Evolutionary conservation across 1,140 invertebrate species (phyloP), one percentile per base, ranked within the genome.

Genomic region (Drosophila azteca): DNA sequence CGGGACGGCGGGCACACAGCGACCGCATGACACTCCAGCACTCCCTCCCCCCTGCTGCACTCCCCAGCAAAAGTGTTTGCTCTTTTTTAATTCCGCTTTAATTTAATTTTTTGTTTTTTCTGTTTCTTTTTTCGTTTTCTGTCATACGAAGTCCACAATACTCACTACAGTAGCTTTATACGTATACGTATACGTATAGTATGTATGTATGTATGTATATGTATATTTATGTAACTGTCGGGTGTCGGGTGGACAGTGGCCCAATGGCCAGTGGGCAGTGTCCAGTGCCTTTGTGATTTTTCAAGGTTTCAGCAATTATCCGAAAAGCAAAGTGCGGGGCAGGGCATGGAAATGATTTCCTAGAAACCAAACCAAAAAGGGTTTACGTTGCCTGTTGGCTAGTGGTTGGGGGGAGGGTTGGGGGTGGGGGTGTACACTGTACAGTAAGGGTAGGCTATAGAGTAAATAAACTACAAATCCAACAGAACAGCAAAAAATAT

Each of bases 261-360:
- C 8, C 44, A 43, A 49, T 69, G 35, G 8, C 8, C 31, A 35
- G 31, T 35, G 31, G 2, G 8, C 31, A 9, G 8, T 11, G 31
- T 0, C 9, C 35, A 39, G 35, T 13, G 35, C 5, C 35, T 13
- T 63, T 68, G 35, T 13, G 35, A 5, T 11, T 13, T 63, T 68
- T 69, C 66, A 69, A 69, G 66, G 66, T 68, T 58, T 69, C 66
- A 69, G 66, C 66, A 69, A 68, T 69, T 68, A 69, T 69, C 45
- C 64, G 58, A 69, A 69, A 69, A n/a, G 29, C 29, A 29, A 54
- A 69, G 45, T 68, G 51, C 49, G 51, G 43, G 63, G n/a, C n/a
- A n/a, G n/a, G n/a, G 17, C 62, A 49, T 51, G 62, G 50, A 45
- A 68, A 44, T 44, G 51, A 4, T 49, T 69, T 69, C 66, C 64